These are phyloP conservation scores for Chiridota heheva DNA, from an alignment of 35 echinoderm and acorn worm genomes.

Conservation along the genomic window DNA sequence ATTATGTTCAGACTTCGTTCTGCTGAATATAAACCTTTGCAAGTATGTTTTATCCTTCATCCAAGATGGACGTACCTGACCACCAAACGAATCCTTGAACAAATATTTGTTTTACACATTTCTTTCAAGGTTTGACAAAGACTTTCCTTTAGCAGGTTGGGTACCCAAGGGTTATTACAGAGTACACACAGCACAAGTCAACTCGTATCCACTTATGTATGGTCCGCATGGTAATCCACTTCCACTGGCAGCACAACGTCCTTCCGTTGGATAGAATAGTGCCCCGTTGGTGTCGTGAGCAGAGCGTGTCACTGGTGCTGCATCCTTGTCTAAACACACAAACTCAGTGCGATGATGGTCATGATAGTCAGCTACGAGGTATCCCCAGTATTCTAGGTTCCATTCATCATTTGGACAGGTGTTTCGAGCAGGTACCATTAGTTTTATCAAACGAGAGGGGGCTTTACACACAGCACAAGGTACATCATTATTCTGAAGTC, in stretches of 20 bases:
- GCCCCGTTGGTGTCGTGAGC: not conserved
- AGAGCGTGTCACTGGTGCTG: not conserved
- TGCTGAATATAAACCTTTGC: too few relatives aligned
- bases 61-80: too few relatives aligned
- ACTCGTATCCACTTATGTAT: constrained; percentile 38
- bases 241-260: constrained; percentile 18
- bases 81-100: too few relatives aligned
- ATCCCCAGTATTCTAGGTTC: constrained; percentile 31
- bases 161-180: too few relatives aligned
- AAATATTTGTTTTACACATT: too few relatives aligned
- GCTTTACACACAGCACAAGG: constrained; percentile 26
- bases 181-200: constrained; percentile 63
- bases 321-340: constrained; percentile 43
- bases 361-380: not conserved
- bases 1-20: too few relatives aligned
- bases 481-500: not conserved
- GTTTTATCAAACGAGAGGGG: not conserved
- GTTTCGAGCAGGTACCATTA: constrained; percentile 30
- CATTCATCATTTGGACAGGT: constrained; percentile 23
- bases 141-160: too few relatives aligned
- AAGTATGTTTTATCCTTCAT: too few relatives aligned
- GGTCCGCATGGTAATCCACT: constrained; percentile 29
- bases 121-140: too few relatives aligned
- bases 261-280: constrained; percentile 39
- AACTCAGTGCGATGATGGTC: constrained; percentile 5